Base-by-base conservation (phyloP, 1,140 invertebrate species). In the Zaprionus davidi region DNA sequence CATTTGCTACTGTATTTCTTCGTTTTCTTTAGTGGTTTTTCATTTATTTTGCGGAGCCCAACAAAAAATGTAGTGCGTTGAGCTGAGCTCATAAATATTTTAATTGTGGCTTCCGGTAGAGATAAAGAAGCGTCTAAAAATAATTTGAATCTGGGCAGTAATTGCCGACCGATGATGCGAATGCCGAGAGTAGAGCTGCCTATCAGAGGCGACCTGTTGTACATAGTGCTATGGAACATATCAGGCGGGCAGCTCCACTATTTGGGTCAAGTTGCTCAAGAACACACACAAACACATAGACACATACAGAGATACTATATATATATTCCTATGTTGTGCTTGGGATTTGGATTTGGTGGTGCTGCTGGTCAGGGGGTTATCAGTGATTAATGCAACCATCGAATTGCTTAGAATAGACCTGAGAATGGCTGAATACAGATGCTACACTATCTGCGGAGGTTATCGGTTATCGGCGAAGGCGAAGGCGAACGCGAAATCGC, bases 231-330 rank as follows among this genome's bases (percentile, higher is more conserved):
- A 11, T 11, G 3, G 31, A 34, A 7, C 68, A 75, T 59, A 22
- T 49, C 46, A 51, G 20, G 46, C 44, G 24, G 55, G 44, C 41
- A 36, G 53, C 68, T 31, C 24, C 44, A 34, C 44, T 53, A 79
- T 79, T 79, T 79, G 73, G 77, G 77, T 79, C 77, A 79, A 51
- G 71, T 73, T 67, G 49, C 46, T 53, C 72, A 78, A 76, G 77
- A 71, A 46, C 13, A 53, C 41, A 62, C 22, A 31, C 34, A 49
- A 5, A 57, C 12, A 53, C 56, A 49, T n/a, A n/a, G n/a, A n/a
- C 38, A 60, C 46, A 58, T 38, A 44, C 2, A 11, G 17, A 17
- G 3, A 11, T 28, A 7, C 26, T 28, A 0, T 31, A 31, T 31
- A 31, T 31, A 31, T 31, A 31, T 31, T 31, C 6, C 12, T 24